These are phyloP conservation scores for Dasysyrphus tricinctus DNA, from an alignment of 2,888 invertebrate genomes.

Conservation along the genomic window DNA sequence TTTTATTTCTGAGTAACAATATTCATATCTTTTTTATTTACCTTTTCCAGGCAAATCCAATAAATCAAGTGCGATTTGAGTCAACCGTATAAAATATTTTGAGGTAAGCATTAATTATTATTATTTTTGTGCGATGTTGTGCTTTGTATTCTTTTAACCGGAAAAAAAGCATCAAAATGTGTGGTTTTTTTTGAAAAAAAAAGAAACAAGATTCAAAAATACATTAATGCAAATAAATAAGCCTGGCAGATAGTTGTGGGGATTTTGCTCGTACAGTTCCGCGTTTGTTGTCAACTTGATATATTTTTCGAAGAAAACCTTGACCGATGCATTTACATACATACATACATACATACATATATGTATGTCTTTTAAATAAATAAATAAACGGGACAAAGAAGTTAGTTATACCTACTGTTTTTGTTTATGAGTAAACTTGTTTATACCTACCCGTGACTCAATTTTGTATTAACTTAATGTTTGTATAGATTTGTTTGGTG, in stretches of 20 bases:
- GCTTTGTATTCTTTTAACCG: slow-evolving; percentile 46
- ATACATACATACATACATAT: slow-evolving; percentile 20
- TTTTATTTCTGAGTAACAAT: background rate
- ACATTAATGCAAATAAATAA: slow-evolving; percentile 65
- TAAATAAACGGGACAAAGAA: background rate
- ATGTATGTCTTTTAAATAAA: slow-evolving; percentile 20
- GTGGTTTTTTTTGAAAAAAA: slow-evolving; percentile 13
- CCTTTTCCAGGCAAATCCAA: slow-evolving; percentile 57
- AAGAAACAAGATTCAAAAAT: slow-evolving; percentile 26
- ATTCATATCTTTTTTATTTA: slow-evolving; percentile 46
- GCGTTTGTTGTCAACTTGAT: slow-evolving; percentile 30
- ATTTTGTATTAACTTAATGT: too few species aligned
- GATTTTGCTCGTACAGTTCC: slow-evolving; percentile 21
- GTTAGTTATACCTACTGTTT: background rate
- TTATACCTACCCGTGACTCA: too few species aligned
- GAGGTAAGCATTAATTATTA: slow-evolving; percentile 65
- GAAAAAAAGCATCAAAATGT: background rate
- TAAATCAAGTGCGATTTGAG: slow-evolving; percentile 67
- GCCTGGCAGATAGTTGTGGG: slow-evolving; percentile 30
- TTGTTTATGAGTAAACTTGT: background rate
- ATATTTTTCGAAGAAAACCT: slow-evolving; percentile 45
- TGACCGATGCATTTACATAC: slow-evolving; percentile 53
- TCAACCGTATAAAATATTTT: slow-evolving; percentile 53
- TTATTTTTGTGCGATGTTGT: slow-evolving; percentile 43
- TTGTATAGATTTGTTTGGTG: too few species aligned